These are phyloP conservation scores for Aphodius granarius DNA, from an alignment of 2,888 invertebrate species.

Conservation along the genomic window DNA sequence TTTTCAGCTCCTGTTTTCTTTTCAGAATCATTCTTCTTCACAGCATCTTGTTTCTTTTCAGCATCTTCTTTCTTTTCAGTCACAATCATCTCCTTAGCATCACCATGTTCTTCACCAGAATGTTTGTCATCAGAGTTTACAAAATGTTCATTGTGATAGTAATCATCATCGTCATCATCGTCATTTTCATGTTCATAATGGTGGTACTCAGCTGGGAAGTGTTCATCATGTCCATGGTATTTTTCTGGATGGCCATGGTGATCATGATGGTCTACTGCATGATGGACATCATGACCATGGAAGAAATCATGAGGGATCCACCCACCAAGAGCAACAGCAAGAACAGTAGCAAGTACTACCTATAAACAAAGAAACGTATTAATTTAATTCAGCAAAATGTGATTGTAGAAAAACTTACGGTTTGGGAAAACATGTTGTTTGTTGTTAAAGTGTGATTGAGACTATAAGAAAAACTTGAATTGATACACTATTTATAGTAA, in stretches of 20 bases:
- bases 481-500: background rate
- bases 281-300: background rate
- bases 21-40: background rate
- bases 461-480: background rate
- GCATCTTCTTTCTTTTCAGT: background rate
- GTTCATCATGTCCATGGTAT: background rate
- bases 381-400: background rate
- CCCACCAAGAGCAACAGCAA: background rate
- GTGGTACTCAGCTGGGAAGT: background rate
- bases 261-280: background rate
- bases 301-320: background rate
- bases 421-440: background rate
- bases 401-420: background rate
- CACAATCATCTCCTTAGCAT: no score
- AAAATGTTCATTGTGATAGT: background rate
- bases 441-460: background rate
- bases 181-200: background rate
- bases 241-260: background rate
- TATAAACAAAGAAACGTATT: background rate
- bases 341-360: background rate
- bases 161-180: background rate
- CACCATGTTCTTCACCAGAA: background rate
- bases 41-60: background rate
- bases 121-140: background rate
- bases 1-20: background rate